Base-by-base conservation (phyloP, 2,888 invertebrate genomes). In the Globia sparganii region DNA sequence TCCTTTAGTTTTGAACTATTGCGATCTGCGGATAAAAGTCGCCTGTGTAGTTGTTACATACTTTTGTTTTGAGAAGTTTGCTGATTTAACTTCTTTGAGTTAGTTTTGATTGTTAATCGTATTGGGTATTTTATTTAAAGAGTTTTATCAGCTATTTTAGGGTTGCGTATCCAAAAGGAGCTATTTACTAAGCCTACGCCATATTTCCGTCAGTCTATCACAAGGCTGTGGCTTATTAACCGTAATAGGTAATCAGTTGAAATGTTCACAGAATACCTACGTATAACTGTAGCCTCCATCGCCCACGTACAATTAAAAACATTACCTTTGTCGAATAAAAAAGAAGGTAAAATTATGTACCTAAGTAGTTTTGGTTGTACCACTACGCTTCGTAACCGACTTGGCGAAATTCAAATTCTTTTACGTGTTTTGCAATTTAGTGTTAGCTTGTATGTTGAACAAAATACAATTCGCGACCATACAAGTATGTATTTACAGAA, bases 1-100 rank as follows among this genome's bases (percentile, higher is more conserved):
- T 75, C 85, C 78, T 76, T 81, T 69, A 75, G 83, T 83, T 75
- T 46, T 67, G 72, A 80, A 81, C 85, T 79, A 84, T 80, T 67
- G 69, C 72, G 65, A 75, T 72, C 68, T 61, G 68, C 72, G 53
- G 77, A 73, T 58, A 69, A 71, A 78, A 87, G 72, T 87, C 72
- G 53, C 49, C 56, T 58, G 80, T 61, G 78, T 75, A 64, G 28
- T 79, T 31, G 58, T 73, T 66, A 79, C 74, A 85, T 75, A 82
- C 72, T 82, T 84, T 25, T 66, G 46, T 69, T 46, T 64, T 4
- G 31, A 5, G 8, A 68, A 84, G 49, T 80, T 80, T 59, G n/a
- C 5, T 80, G 68, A 84, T 84, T 72, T 70, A 53, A 74, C 64
- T 79, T 78, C 62, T 74, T 74, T 59, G 25, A 46, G 40, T 70